A percentile compares a stretch with the other conserved stretches of the same genome.
Evolutionary conservation across 2,797 vertebrate genomes (phyloP).

Genomic region (Labeo calbasu): DNA sequence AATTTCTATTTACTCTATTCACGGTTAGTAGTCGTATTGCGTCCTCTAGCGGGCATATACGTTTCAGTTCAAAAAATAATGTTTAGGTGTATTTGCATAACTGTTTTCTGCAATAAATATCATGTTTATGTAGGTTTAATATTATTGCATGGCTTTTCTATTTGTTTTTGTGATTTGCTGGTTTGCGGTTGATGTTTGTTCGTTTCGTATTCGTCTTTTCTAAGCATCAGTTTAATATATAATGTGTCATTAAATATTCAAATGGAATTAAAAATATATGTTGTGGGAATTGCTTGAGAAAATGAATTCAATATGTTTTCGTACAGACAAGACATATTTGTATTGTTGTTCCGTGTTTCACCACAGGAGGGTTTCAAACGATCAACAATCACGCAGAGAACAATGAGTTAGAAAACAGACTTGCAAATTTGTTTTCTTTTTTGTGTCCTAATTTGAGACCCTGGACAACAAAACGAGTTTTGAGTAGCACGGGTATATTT

Average conservation of each 20-base stretch:
- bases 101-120: neutral
- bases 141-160: neutral
- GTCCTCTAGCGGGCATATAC: constrained; percentile 2
- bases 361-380: constrained; percentile 23
- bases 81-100: neutral
- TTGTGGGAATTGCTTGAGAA: constrained; percentile 4
- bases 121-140: neutral
- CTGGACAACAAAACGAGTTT: too few relatives aligned
- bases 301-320: neutral
- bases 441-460: neutral
- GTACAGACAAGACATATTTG: neutral
- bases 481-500: too few relatives aligned
- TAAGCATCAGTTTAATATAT: neutral
- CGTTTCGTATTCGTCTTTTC: neutral
- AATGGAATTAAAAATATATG: neutral
- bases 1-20: neutral
- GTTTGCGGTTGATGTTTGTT: neutral
- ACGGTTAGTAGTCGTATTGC: neutral
- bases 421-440: neutral
- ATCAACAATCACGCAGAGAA: neutral
- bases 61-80: neutral
- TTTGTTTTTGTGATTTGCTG: neutral
- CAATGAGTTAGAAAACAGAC: neutral
- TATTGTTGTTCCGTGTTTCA: neutral
- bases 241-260: neutral